Conservation (phyloP, 1,140 invertebrate species). For the Calephelis virginiensis region DNA sequence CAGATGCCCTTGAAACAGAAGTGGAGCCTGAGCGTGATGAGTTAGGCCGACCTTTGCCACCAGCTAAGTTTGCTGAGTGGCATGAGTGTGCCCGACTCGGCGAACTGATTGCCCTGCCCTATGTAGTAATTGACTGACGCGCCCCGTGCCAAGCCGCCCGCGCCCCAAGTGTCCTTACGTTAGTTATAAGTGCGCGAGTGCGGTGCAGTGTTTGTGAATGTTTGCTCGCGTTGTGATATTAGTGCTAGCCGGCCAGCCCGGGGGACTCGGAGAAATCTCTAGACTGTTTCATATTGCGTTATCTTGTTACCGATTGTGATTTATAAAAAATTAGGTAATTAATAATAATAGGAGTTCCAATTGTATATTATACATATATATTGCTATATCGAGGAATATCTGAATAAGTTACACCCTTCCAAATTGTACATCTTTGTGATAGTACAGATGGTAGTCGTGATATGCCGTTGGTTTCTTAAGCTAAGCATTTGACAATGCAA, state of each 20-base stretch:
- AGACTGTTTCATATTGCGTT: conserved; percentile 68
- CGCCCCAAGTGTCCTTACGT: conserved; percentile 67
- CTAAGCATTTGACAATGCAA: neutral
- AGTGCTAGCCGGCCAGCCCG: conserved; percentile 26
- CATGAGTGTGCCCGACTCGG: conserved; percentile 85
- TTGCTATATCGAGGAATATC: conserved; percentile 65
- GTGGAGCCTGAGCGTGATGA: conserved; percentile 38
- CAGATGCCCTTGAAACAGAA: conserved; percentile 26
- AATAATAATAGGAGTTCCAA: conserved; percentile 78
- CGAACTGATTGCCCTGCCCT: conserved; percentile 89
- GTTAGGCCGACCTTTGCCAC: conserved; percentile 48
- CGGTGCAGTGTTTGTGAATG: conserved; percentile 20
- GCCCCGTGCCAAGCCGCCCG: conserved; percentile 24
- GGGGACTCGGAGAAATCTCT: conserved; percentile 49
- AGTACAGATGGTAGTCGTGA: conserved; percentile 35
- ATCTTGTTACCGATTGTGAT: conserved; percentile 76
- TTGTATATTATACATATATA: conserved; percentile 75
- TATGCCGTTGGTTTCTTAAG: neutral
- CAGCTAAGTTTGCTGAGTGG: conserved; percentile 86
- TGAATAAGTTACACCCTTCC: conserved; percentile 40
- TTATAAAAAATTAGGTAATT: conserved; percentile 73
- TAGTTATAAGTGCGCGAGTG: conserved; percentile 46
- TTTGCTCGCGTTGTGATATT: conserved; percentile 43
- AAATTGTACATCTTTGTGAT: conserved; percentile 32
- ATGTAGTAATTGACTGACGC: conserved; percentile 92